These are phyloP conservation scores for Lineus longissimus DNA, from an alignment of 1,140 invertebrate species.

Conservation along the genomic window DNA sequence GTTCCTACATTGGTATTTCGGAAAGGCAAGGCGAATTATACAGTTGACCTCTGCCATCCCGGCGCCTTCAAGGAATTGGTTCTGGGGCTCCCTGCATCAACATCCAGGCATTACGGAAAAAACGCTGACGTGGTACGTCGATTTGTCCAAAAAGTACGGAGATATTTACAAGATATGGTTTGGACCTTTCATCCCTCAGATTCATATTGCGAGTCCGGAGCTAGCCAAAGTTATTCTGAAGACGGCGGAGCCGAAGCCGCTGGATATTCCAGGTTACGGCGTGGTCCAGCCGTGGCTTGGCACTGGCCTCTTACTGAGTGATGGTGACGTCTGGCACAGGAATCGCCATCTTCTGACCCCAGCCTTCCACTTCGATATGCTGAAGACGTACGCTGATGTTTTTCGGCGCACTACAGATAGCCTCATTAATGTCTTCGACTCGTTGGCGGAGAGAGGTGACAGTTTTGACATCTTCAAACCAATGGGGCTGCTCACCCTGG, in stretches of 20 bases:
- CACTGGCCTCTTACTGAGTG: conserved; percentile 51
- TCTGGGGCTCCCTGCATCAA: no score
- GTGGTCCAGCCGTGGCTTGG: conserved; percentile 18
- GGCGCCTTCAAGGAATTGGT: no score
- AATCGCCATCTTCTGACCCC: conserved; percentile 83
- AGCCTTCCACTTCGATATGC: conserved; percentile 82
- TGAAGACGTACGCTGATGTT: conserved; percentile 76
- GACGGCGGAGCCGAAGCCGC: conserved; percentile 77
- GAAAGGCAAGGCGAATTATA: no score
- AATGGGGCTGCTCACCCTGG: no score
- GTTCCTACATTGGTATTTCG: no score
- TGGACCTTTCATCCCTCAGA: conserved; percentile 76
- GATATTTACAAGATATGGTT: conserved; percentile 10
- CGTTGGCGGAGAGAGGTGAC: no score
- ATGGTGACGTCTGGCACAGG: conserved; percentile 70
- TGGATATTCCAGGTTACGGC: no score
- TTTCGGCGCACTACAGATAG: conserved; percentile 61
- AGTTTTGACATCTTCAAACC: no score
- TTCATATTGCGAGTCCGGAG: conserved; percentile 80
- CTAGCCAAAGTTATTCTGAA: conserved; percentile 84
- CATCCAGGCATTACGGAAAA: no score
- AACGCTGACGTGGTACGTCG: no score
- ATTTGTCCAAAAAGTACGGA: no score
- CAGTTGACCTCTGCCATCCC: no score
- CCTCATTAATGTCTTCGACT: background rate